These are phyloP conservation scores for Cremastobaeus sp. DNA, from an alignment of 2,888 invertebrate genomes.

Conservation along the genomic window DNA sequence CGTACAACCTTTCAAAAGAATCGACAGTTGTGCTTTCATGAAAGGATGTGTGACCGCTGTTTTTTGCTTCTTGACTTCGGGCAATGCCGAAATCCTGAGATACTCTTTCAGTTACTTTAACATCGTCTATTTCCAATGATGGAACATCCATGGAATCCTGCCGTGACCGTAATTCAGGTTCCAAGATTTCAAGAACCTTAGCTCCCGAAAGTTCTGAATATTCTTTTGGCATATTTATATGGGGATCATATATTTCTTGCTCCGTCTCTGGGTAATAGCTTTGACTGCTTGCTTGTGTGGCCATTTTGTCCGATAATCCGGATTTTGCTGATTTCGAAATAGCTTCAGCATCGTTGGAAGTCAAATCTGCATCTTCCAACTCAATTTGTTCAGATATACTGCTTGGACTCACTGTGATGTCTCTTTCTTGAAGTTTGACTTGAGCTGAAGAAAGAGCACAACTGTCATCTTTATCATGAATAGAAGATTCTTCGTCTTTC, in stretches of 20 bases:
- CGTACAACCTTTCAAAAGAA: constrained; percentile 69
- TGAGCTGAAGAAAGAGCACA: constrained; percentile 68
- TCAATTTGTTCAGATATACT: constrained; percentile 75
- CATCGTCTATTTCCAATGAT: constrained; percentile 72
- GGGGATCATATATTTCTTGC: constrained; percentile 26
- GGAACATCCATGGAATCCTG: constrained; percentile 73
- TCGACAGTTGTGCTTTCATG: constrained; percentile 71
- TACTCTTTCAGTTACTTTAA: constrained; percentile 64
- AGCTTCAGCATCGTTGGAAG: constrained; percentile 63
- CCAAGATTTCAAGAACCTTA: constrained; percentile 70
- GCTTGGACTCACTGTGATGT: constrained; percentile 73
- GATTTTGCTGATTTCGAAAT: constrained; percentile 54
- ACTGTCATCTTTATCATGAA: constrained; percentile 69
- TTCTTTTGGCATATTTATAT: constrained; percentile 45
- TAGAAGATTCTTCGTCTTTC: constrained; percentile 72
- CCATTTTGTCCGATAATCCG: constrained; percentile 45
- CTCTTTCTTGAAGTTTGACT: constrained; percentile 67
- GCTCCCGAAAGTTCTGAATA: constrained; percentile 68
- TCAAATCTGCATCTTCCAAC: constrained; percentile 68
- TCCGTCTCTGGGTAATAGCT: constrained; percentile 52
- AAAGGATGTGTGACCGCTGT: constrained; percentile 63
- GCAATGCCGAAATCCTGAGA: constrained; percentile 61
- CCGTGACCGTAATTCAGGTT: constrained; percentile 68
- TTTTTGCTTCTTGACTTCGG: constrained; percentile 59
- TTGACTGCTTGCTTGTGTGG: constrained; percentile 46